Evolutionary conservation across 2,888 invertebrate genomes (phyloP), one percentile per base, ranked within the genome.

Genomic region (Lithophane ornitopus): DNA sequence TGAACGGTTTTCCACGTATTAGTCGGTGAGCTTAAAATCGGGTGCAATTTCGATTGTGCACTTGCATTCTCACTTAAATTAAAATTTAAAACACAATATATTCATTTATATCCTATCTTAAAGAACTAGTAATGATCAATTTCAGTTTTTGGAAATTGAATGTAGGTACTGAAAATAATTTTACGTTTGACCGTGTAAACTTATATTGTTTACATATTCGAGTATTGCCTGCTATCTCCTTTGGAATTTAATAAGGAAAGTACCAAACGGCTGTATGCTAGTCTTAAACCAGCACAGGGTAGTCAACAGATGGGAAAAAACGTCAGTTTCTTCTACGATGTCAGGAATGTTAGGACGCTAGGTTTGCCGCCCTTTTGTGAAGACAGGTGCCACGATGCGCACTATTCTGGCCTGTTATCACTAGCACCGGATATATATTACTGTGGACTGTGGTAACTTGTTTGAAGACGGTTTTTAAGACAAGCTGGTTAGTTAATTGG

Each of bases 361-460:
- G 46, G 28, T 34, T 46, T 61, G 52, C n/a, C 59, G 54, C 66
- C 22, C 46, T 80, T 66, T 54, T 54, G 81, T 52, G 46, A 34
- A 28, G 54, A 74, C 74, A 66, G 61, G 19, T 66, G 80, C 39
- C 66, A 28, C 26, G 59, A 56, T 46, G 49, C 19, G 0, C 61
- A 66, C 28, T 80, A 66, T 73, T 73, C 66, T 58, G 28, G 65
- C 26, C 16, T 66, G 19, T 22, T 54, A 26, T 39, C 44, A n/a
- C 26, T 63, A 22, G 58, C 14, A 14, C 4, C 3, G 28, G 70
- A 28, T 80, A 49, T 73, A 39, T 44, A 46, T 39, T 49, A 39
- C 16, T 14, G 8, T 28, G 41, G 22, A 44, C n/a, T 26, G 7
- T n/a, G 7, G 26, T 56, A 46, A 12, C 14, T 58, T 72, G n/a